Conservation (phyloP, 2,113 vertebrate species). For the Cyrtonyx montezumae region DNA sequence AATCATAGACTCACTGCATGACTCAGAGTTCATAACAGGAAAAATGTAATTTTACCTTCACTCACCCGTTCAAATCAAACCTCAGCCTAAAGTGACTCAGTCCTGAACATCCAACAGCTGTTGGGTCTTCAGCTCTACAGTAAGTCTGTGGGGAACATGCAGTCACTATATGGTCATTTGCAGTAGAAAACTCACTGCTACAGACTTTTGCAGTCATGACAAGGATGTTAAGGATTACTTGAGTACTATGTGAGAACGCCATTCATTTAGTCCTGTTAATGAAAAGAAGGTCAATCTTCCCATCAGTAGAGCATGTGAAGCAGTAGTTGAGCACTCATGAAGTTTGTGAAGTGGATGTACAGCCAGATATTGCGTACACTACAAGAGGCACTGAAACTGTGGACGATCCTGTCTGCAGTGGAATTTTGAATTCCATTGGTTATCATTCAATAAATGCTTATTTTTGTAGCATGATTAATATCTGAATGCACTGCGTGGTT, state of each 20-base stretch:
- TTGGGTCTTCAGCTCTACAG: neutral
- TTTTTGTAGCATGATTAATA: neutral
- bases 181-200: neutral
- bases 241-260: neutral
- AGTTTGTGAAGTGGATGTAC: neutral
- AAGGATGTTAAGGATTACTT: fast-evolving
- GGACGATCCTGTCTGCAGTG: neutral
- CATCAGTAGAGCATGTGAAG: neutral
- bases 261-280: neutral
- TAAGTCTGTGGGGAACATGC: neutral
- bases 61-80: neutral
- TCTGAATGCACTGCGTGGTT: neutral
- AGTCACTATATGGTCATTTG: fast-evolving
- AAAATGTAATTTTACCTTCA: conserved; percentile 8
- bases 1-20: neutral
- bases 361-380: neutral
- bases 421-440: neutral
- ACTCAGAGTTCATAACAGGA: neutral
- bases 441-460: neutral
- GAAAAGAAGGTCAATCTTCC: neutral
- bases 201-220: neutral
- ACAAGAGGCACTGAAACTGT: neutral
- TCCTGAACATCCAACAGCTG: neutral
- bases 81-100: neutral
- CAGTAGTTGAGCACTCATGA: neutral